These are phyloP conservation scores for Pollachius pollachius DNA, from an alignment of 2,113 vertebrate species.

Conservation along the genomic window DNA sequence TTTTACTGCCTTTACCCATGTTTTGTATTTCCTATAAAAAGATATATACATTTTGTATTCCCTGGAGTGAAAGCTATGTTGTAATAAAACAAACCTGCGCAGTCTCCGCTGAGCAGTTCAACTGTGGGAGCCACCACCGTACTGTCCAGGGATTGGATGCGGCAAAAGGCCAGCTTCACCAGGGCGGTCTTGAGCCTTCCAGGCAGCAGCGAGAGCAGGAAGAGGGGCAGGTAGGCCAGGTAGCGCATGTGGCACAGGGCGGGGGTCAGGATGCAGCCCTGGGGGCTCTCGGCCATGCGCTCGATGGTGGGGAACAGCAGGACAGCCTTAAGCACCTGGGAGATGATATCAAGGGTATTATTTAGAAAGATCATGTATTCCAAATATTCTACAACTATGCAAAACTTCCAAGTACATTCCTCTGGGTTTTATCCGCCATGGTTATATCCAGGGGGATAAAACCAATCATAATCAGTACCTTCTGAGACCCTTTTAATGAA, in stretches of 20 bases:
- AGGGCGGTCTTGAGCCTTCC: constrained; percentile 75
- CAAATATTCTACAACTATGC: too few relatives aligned
- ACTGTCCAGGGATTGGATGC: constrained; percentile 61
- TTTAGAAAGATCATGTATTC: too few relatives aligned
- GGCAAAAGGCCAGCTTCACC: constrained; percentile 61
- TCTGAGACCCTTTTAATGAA: too few relatives aligned
- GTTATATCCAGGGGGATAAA: too few relatives aligned
- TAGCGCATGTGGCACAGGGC: constrained; percentile 87
- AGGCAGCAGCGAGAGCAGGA: constrained; percentile 85
- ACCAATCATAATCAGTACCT: too few relatives aligned
- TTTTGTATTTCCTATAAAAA: neutral
- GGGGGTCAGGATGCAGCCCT: constrained; percentile 85
- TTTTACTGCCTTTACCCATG: neutral
- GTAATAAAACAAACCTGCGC: constrained; percentile 78
- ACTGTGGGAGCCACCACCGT: constrained; percentile 63
- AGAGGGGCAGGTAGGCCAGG: constrained; percentile 77
- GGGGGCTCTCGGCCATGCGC: constrained; percentile 85
- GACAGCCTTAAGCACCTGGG: constrained; percentile 83
- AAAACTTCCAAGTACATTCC: too few relatives aligned
- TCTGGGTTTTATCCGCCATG: too few relatives aligned
- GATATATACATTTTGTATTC: neutral
- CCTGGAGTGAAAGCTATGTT: neutral
- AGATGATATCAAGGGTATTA: neutral
- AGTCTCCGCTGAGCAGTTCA: constrained; percentile 80
- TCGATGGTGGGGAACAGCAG: constrained; percentile 96